Percentiles rank a stretch among this genome's conserved stretches.
Evolutionary conservation across 2,888 invertebrate genomes (phyloP).

Genomic region (Eurois occulta): DNA sequence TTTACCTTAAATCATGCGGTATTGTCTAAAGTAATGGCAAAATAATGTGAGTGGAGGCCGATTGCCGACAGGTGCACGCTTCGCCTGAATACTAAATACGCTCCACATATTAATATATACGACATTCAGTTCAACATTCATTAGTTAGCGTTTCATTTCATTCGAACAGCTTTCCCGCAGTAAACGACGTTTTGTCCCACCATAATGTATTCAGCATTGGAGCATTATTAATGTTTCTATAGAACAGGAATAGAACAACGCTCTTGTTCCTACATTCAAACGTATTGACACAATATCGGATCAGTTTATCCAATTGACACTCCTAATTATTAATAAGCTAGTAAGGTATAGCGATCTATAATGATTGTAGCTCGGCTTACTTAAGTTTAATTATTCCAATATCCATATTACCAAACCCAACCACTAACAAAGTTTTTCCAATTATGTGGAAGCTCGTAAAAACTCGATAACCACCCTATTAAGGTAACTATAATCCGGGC

Average conservation of each 20-base stretch:
- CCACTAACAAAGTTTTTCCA: slow-evolving; percentile 28
- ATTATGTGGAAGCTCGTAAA: slow-evolving; percentile 44
- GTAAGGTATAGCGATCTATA: slow-evolving; percentile 13
- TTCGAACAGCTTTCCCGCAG: slow-evolving; percentile 64
- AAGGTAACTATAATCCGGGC: slow-evolving; percentile 44
- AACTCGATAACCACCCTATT: slow-evolving; percentile 44
- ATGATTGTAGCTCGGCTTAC: background rate
- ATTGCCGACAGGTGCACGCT: slow-evolving; percentile 82
- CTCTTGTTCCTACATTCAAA: slow-evolving; percentile 6
- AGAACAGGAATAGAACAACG: slow-evolving; percentile 41
- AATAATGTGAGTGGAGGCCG: slow-evolving; percentile 81
- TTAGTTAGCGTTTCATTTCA: slow-evolving; percentile 76
- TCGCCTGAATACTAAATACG: slow-evolving; percentile 80
- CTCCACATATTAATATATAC: slow-evolving; percentile 68
- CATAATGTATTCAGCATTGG: slow-evolving; percentile 56
- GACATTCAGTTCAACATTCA: slow-evolving; percentile 73
- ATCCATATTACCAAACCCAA: slow-evolving; percentile 16
- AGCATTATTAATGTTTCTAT: slow-evolving; percentile 51
- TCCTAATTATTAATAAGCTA: slow-evolving; percentile 46
- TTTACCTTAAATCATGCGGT: slow-evolving; percentile 76
- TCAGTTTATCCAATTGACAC: slow-evolving; percentile 38
- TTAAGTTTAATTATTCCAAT: slow-evolving; percentile 14
- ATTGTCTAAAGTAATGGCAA: slow-evolving; percentile 82
- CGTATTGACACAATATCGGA: slow-evolving; percentile 48
- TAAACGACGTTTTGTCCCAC: slow-evolving; percentile 59